Evolutionary conservation across 2,797 vertebrate species (phyloP).

Genomic region (Calcarius lapponicus): DNA sequence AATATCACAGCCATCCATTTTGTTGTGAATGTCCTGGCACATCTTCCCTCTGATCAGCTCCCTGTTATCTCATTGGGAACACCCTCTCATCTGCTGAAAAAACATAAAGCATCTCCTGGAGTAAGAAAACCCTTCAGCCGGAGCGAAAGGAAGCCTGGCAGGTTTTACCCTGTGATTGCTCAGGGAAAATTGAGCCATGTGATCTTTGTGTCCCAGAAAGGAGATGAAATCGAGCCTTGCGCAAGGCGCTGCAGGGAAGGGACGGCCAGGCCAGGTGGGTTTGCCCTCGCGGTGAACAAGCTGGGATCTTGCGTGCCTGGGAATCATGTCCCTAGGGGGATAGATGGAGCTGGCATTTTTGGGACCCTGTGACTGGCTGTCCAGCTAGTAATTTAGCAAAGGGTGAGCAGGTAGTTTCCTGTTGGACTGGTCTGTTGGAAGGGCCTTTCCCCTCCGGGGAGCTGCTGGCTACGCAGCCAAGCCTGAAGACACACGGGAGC

Average conservation of each 20-base stretch:
- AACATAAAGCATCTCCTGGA: background rate
- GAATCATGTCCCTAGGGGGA: slow-evolving; percentile 50
- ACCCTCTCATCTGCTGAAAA: background rate
- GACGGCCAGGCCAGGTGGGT: background rate
- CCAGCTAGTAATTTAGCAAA: slow-evolving; percentile 52
- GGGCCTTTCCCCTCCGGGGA: slow-evolving; percentile 49
- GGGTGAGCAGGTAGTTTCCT: slow-evolving; percentile 61
- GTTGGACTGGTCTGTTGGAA: slow-evolving; percentile 64
- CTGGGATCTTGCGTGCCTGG: slow-evolving; percentile 25
- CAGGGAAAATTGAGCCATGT: background rate
- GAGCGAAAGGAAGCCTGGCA: background rate
- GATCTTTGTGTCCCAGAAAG: background rate
- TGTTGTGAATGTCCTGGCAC: background rate
- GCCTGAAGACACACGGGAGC: slow-evolving; percentile 42
- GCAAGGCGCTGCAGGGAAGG: background rate
- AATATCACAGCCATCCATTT: background rate
- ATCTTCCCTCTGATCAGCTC: background rate
- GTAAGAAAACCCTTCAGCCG: background rate
- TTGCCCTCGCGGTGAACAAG: background rate
- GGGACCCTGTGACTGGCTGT: slow-evolving; percentile 34
- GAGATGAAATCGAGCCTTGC: slow-evolving; percentile 35
- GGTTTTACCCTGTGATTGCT: background rate
- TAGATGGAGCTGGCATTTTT: slow-evolving; percentile 34
- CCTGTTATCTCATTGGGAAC: background rate
- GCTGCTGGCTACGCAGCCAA: slow-evolving; percentile 43